phyloP scores from a whole-genome alignment of 2,888 invertebrate genomes.

The Deilephila porcellus region DNA sequence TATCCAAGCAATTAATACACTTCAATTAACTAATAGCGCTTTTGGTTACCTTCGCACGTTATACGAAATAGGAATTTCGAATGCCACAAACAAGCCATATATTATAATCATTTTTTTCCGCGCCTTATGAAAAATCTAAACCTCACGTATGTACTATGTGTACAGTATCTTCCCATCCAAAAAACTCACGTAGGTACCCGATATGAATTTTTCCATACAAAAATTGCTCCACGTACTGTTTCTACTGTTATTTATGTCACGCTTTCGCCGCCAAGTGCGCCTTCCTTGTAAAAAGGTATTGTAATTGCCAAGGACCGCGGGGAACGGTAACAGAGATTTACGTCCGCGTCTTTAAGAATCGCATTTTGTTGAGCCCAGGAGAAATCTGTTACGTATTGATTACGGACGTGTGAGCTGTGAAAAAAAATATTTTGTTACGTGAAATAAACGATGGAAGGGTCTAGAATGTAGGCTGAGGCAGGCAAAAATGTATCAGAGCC shows the following conservation, averaged over 20 bases:
- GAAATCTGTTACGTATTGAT: slow-evolving; percentile 25
- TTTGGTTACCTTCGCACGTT: too few relatives aligned
- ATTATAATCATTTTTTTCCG: not conserved
- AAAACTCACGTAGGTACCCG: not conserved
- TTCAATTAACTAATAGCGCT: too few relatives aligned
- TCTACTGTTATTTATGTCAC: slow-evolving; percentile 31
- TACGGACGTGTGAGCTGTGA: not conserved
- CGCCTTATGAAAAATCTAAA: too few relatives aligned
- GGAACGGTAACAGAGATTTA: slow-evolving; percentile 32
- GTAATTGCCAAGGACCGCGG: slow-evolving; percentile 30
- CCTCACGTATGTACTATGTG: not conserved
- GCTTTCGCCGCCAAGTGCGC: slow-evolving; percentile 30
- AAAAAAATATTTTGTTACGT: not conserved
- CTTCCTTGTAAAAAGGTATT: slow-evolving; percentile 31
- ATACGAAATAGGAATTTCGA: too few relatives aligned
- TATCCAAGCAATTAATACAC: too few relatives aligned
- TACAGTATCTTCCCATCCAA: not conserved
- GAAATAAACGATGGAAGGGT: not conserved
- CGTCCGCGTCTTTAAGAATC: slow-evolving; percentile 18
- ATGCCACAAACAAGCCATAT: too few relatives aligned
- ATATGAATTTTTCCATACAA: not conserved
- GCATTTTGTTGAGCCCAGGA: slow-evolving; percentile 29
- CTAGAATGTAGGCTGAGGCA: too few relatives aligned
- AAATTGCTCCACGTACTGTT: not conserved
- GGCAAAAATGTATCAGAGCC: too few relatives aligned